Percentiles rank a stretch among this genome's conserved stretches.
Evolutionary conservation across 2,888 invertebrate species (phyloP).

Genomic region (Hirtodrosophila confusa): DNA sequence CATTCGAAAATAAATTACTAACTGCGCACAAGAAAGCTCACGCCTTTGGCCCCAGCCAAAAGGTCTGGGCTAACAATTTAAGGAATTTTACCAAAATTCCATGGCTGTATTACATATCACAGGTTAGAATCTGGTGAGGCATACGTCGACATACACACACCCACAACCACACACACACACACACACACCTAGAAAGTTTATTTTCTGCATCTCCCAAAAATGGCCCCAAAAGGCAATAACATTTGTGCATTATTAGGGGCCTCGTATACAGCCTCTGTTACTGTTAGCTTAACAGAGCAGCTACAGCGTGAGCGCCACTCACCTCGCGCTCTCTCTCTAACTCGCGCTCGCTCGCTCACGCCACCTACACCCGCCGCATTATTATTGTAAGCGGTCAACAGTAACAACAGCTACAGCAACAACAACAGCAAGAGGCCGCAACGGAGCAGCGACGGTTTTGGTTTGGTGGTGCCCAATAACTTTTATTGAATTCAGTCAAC

Average conservation of each 20-base stretch:
- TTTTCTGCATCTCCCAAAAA: conserved; percentile 36
- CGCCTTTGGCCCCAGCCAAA: conserved; percentile 40
- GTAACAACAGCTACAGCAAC: conserved; percentile 19
- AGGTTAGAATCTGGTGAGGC: conserved; percentile 38
- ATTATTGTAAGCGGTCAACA: conserved; percentile 2
- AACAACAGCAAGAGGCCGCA: conserved; percentile 24
- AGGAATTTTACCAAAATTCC: conserved; percentile 47
- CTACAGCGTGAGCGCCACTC: conserved; percentile 5
- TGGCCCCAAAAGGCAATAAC: conserved; percentile 43
- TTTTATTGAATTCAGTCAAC: conserved; percentile 78
- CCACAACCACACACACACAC: conserved; percentile 12
- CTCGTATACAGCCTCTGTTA: conserved; percentile 1
- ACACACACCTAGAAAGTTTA: conserved; percentile 7
- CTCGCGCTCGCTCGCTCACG: neutral
- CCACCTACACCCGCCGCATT: conserved; percentile 6
- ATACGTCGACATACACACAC: conserved; percentile 25
- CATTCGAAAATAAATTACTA: conserved; percentile 40
- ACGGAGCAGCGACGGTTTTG: conserved; percentile 37
- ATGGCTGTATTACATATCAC: conserved; percentile 49
- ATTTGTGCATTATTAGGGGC: conserved; percentile 25
- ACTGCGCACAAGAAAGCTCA: conserved; percentile 52
- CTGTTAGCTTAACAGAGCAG: conserved; percentile 10
- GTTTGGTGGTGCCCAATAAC: conserved; percentile 66
- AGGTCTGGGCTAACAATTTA: conserved; percentile 59
- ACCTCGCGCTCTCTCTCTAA: conserved; percentile 2